Percentiles rank a stretch among this genome's conserved stretches.
Evolutionary conservation across 2,113 vertebrate species (phyloP).

Genomic region (Butastur rufipennis): DNA sequence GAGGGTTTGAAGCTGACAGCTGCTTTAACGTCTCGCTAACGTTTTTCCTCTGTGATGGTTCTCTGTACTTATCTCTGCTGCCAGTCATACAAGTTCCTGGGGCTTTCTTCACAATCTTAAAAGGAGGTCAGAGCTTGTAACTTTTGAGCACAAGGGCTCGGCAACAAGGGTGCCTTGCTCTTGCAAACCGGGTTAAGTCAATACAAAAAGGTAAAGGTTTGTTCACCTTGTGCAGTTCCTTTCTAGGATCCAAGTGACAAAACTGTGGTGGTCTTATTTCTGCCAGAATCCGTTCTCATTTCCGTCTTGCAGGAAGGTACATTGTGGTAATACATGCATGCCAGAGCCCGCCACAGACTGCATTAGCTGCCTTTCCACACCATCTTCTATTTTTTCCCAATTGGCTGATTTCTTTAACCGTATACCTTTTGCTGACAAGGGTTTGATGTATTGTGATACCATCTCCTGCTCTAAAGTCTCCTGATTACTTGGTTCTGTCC

Average conservation of each 20-base stretch:
- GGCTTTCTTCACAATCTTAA: neutral
- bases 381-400: neutral
- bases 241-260: neutral
- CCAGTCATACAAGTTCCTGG: neutral
- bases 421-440: neutral
- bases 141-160: neutral
- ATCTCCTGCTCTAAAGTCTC: neutral
- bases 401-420: neutral
- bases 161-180: neutral
- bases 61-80: neutral
- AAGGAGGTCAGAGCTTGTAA: neutral
- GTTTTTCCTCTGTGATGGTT: neutral
- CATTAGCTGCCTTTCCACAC: neutral
- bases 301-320: neutral
- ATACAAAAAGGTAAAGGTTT: neutral
- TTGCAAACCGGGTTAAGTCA: neutral
- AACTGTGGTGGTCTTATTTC: neutral
- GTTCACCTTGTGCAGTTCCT: neutral
- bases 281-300: neutral
- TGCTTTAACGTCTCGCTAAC: neutral
- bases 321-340: neutral
- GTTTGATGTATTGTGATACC: neutral
- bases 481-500: neutral
- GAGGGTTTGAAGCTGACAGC: neutral
- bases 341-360: neutral